Conservation (phyloP, 2,113 vertebrate genomes). For the Larimichthys crocea region DNA sequence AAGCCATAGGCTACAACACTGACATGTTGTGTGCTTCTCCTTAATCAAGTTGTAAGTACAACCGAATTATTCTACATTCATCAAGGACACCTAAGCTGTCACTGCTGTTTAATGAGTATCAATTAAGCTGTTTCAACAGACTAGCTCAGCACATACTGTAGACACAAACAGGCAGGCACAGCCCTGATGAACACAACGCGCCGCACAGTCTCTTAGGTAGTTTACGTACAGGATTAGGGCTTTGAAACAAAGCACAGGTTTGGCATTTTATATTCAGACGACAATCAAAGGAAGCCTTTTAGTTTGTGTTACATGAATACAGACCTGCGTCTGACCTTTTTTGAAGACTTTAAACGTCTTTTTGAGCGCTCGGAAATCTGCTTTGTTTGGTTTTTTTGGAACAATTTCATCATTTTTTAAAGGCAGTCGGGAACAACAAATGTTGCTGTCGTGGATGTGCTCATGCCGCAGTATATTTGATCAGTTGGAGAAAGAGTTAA, state of each 20-base stretch:
- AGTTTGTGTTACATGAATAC: neutral
- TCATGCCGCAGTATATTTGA: neutral
- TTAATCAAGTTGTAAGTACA: slow-evolving; percentile 86
- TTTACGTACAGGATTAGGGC: neutral
- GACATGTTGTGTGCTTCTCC: slow-evolving; percentile 77
- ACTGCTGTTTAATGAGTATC: slow-evolving; percentile 87
- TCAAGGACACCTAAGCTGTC: slow-evolving; percentile 87
- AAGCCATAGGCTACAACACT: slow-evolving; percentile 66
- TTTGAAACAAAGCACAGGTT: slow-evolving; percentile 10
- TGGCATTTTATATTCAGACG: neutral
- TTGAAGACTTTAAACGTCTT: neutral
- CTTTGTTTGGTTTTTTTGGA: neutral
- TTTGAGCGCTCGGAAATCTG: neutral
- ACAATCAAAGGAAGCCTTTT: neutral
- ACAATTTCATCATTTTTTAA: neutral
- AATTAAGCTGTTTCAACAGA: slow-evolving; percentile 87
- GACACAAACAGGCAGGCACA: slow-evolving; percentile 68
- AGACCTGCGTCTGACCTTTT: neutral
- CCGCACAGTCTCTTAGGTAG: neutral
- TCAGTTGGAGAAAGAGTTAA: neutral
- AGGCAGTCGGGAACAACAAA: too few species aligned
- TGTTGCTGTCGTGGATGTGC: too few species aligned
- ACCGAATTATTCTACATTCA: slow-evolving; percentile 86
- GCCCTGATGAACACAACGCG: slow-evolving; percentile 42
- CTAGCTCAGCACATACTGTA: slow-evolving; percentile 73